phyloP scores from a whole-genome alignment of 2,888 invertebrate species.

The Leptopilina syphax region DNA sequence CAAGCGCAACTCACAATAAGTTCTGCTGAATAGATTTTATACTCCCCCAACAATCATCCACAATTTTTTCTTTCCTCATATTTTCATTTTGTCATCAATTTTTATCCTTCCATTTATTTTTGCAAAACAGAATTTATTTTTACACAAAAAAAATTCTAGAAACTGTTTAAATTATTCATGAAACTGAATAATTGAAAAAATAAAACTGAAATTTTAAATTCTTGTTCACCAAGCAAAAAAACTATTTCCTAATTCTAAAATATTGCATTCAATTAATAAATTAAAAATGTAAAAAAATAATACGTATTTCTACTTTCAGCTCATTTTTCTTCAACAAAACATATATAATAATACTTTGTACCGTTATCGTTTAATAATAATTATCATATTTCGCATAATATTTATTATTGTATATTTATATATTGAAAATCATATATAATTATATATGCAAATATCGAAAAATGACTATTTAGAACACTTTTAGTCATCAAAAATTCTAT shows the following conservation, averaged over 20 bases:
- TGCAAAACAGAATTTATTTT: neutral
- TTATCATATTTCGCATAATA: too few relatives aligned
- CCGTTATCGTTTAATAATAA: conserved; percentile 47
- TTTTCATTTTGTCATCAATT: neutral
- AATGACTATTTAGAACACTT: conserved; percentile 38
- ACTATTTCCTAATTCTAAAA: too few relatives aligned
- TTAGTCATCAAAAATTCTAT: conserved; percentile 14
- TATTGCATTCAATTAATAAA: too few relatives aligned
- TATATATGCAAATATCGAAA: conserved; percentile 6
- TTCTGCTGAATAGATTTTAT: conserved; percentile 44
- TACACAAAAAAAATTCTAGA: too few relatives aligned
- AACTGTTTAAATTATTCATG: too few relatives aligned
- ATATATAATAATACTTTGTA: conserved; percentile 54
- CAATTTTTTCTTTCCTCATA: neutral
- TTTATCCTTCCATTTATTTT: too few relatives aligned
- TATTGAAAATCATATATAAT: conserved; percentile 14
- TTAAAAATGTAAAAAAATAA: too few relatives aligned
- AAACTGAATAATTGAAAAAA: too few relatives aligned
- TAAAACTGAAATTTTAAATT: too few relatives aligned
- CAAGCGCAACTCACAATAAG: conserved; percentile 42
- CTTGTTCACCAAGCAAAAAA: too few relatives aligned
- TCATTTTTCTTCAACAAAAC: conserved; percentile 57
- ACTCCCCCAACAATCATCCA: conserved; percentile 49
- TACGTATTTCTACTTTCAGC: conserved; percentile 47
- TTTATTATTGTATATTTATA: neutral